A percentile compares a stretch with the other conserved stretches of the same genome.
Evolutionary conservation across 2,797 vertebrate genomes (phyloP).

Genomic region (Cyclopterus lumpus): DNA sequence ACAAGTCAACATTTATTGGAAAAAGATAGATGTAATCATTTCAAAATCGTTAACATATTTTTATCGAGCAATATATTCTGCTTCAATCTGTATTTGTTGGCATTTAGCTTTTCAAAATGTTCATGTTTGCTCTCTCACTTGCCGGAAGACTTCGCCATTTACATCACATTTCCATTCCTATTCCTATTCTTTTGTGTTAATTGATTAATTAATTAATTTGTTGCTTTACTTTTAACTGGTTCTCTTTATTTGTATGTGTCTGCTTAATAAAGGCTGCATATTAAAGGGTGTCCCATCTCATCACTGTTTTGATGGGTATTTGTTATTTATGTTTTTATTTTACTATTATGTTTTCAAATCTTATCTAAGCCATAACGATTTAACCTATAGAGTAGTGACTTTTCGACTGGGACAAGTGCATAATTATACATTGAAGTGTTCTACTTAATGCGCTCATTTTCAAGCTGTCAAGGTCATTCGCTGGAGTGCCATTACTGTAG

Average conservation of each 20-base stretch:
- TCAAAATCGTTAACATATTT: too few relatives aligned
- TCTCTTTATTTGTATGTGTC: slow-evolving; percentile 9
- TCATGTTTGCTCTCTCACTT: too few relatives aligned
- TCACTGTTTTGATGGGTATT: slow-evolving; percentile 73
- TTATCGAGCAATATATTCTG: too few relatives aligned
- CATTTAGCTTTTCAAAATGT: too few relatives aligned
- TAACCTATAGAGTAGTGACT: slow-evolving; percentile 72
- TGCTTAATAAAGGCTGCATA: slow-evolving; percentile 36
- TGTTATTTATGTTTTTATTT: slow-evolving; percentile 34
- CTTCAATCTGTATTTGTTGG: too few relatives aligned
- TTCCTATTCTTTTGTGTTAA: slow-evolving; percentile 18
- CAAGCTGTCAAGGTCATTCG: slow-evolving; percentile 80
- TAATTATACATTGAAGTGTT: slow-evolving; percentile 86
- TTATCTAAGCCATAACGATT: slow-evolving; percentile 60
- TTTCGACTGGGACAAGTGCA: slow-evolving; percentile 77
- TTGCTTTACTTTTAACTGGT: slow-evolving; percentile 21
- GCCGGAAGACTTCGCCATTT: too few relatives aligned
- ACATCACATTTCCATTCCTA: slow-evolving; percentile 4
- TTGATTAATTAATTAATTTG: slow-evolving; percentile 38
- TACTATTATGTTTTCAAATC: slow-evolving; percentile 26
- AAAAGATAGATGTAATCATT: too few relatives aligned
- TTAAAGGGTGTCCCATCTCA: slow-evolving; percentile 38
- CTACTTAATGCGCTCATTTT: slow-evolving; percentile 84
- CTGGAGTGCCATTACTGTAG: slow-evolving; percentile 77
- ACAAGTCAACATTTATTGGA: too few relatives aligned